Evolutionary conservation across 1,140 invertebrate species (phyloP), one percentile per base, ranked within the genome.

Genomic region (Drosophila takahashii): DNA sequence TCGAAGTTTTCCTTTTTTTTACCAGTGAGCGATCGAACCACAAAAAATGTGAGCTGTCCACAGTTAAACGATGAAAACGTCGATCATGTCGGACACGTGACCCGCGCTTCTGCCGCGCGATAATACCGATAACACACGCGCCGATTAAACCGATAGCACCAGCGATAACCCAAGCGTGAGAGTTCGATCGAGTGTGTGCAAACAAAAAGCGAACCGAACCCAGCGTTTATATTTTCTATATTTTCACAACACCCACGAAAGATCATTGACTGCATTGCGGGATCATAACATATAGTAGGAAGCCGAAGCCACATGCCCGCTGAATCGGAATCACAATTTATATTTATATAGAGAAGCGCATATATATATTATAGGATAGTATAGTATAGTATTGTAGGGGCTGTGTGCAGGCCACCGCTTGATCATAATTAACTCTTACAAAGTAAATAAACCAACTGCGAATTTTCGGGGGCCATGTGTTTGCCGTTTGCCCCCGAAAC

Each of bases 401-500:
- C 42, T 48, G 57, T 59, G 73, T 61, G 59, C 59, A 37, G 74
- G 53, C 79, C 79, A 81, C 62, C 50, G 79, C 74, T 83, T 69
- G 70, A 87, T 86, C 70, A 86, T 87, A 87, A 86, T 86, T 79
- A 86, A 86, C 84, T 83, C 69, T 77, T 83, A 86, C 83, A 87
- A 86, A 86, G 79, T 79, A 83, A 87, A 83, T 86, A 84, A 84
- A 84, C 81, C 71, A 66, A 84, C 57, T 79, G 80, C 72, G 65
- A 75, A 77, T 79, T 70, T 32, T 32, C 58, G 57, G 77, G 84
- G 83, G 83, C 79, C 83, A 86, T 86, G 83, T 86, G 83, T 87
- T 87, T 84, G 57, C 39, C 29, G 81, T 85, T 85, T 85, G 62
- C 44, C 34, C 29, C 45, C 61, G 47, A 65, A 64, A 36, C 48